Base-by-base conservation (phyloP, 1,140 invertebrate genomes). In the Myzus persicae region DNA sequence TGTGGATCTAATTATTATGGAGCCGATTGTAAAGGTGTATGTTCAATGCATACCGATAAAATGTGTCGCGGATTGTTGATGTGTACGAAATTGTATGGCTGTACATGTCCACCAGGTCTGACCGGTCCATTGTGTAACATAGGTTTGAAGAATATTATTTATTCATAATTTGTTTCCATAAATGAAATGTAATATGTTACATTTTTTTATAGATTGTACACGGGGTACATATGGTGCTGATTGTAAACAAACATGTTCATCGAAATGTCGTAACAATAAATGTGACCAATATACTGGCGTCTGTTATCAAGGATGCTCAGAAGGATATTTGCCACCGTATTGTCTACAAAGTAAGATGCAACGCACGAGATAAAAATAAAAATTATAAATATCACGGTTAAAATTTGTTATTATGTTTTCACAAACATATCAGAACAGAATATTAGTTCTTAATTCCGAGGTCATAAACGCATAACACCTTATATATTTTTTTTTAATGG, bases 81-180 rank as follows among this genome's bases (percentile, higher is more conserved):
- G 44, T 88, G 87, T n/a, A 88, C 87, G 24, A 24, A 48, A 59
- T 31, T 31, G 4, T 88, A 88, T 88, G 87, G 87, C 48, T 88
- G 87, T 51, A 88, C 44, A 2, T 88, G 87, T 51, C 46, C 87
- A 18, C 14, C n/a, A 9, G 87, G 87, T 38, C 20, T 88, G 36
- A 88, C 87, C 38, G 87, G 87, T 24, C 5, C 1, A 51, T 88
- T 48, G 0, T 88, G 87, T 51, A 4, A 88, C 6, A 0, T 48
- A 48, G 18, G 46, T 48, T 51, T n/a, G 7, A 24, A 20, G 38
- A 26, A 84, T 42, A 84, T 40, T 40, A 11, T 9, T 38, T 84
- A 9, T 40, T 3, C 24, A 38, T n/a, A 36, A 36, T 84, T 24
- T 84, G 22, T 40, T 11, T 22, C 22, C 24, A 4, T 26, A 42